Base-by-base conservation (phyloP, 2,797 vertebrate genomes). In the Sebastes melanostomus region DNA sequence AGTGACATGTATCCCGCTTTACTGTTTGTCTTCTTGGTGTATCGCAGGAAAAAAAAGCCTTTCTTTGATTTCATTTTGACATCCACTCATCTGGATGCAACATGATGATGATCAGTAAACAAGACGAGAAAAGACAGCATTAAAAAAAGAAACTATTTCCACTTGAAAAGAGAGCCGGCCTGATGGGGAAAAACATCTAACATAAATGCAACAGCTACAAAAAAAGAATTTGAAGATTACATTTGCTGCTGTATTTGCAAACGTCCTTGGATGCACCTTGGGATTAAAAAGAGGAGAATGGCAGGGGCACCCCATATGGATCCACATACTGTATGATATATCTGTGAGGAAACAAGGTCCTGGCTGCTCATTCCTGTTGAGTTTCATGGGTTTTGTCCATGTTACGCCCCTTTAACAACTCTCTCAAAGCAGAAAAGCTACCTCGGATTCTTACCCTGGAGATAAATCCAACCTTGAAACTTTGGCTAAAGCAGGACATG, bases 401-500 rank as follows among this genome's bases (percentile, higher is more conserved):
- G 34, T 76, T 72, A 36, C 2, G 6, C n/a, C 27, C 38, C 76
- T 80, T 75, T 63, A 78, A 67, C 70, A 27, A 65, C 16, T 78
- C 46, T 42, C 22, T 80, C 14, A 73, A 66, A 77, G 67, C 24
- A 77, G 32, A 63, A 82, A 81, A 66, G 18, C 56, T 8, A 52
- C 22, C 18, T 67, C 16, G 52, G 52, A 66, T 55, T 72, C 38
- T 72, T 80, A 29, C 27, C 2, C 18, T 50, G 32, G 46, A 83
- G 14, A 54, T 20, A 8, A 61, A 34, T 75, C 60, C 6, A 55
- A 87, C 86, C 86, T 92, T 93, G 75, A 88, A 89, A 88, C 78
- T 88, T 68, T 72, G 66, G 65, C 78, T 71, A n/a, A 82, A 83
- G 56, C 60, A 61, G 27, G 14, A 78, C 6, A 42, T 34, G 29